These are phyloP conservation scores for Oasisia sp. DNA, from an alignment of 2,888 invertebrate species.

Conservation along the genomic window DNA sequence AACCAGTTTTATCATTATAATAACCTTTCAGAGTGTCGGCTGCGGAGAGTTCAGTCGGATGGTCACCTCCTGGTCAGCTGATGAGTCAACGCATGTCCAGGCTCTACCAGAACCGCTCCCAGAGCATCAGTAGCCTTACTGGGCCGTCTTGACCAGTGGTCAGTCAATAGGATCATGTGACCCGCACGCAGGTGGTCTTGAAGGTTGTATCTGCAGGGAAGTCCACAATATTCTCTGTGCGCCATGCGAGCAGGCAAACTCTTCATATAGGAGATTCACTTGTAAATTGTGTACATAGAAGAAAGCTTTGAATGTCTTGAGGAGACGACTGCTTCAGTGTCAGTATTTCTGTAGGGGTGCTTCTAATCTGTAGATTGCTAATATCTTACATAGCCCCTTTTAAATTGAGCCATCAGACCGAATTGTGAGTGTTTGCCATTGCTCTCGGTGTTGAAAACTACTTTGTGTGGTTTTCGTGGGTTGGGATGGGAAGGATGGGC, in stretches of 20 bases:
- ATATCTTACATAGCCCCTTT: neutral
- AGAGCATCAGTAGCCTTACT: neutral
- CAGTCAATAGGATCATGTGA: neutral
- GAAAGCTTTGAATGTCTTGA: neutral
- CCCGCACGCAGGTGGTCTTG: neutral
- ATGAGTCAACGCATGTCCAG: neutral
- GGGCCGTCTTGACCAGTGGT: neutral
- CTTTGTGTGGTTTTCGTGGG: too few species aligned
- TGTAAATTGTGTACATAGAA: constrained; percentile 3
- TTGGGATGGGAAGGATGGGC: neutral
- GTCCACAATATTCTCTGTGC: neutral
- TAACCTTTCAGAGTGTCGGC: neutral
- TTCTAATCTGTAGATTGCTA: neutral
- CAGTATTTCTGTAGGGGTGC: neutral
- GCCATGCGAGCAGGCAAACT: neutral
- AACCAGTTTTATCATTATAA: neutral
- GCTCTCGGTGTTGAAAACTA: neutral
- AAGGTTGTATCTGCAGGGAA: neutral
- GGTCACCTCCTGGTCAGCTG: constrained; percentile 5
- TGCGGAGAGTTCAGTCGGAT: neutral
- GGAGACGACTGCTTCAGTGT: neutral
- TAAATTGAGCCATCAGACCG: neutral
- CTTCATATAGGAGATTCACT: neutral
- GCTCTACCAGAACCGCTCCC: neutral
- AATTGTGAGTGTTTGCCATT: neutral